Evolutionary conservation across 2,888 invertebrate genomes (phyloP).

Genomic region (Hydriomena furcata): DNA sequence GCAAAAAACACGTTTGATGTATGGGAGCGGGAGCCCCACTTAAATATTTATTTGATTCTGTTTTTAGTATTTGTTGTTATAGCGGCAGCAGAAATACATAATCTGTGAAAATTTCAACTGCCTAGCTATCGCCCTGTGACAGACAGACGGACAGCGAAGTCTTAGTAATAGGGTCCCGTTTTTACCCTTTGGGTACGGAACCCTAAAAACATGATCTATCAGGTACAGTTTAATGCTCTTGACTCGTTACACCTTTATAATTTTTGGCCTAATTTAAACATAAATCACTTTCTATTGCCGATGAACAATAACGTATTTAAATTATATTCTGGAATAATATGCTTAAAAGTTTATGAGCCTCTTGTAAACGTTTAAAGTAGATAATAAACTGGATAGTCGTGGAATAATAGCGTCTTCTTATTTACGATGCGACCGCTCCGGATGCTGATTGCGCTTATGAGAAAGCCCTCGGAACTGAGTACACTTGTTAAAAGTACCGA

Average conservation of each 20-base stretch:
- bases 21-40: too few relatives aligned
- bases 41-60: too few relatives aligned
- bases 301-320: slow-evolving; percentile 25
- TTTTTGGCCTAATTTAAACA: slow-evolving; percentile 21
- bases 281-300: slow-evolving; percentile 23
- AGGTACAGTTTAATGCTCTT: slow-evolving; percentile 14
- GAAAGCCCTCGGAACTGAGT: slow-evolving; percentile 8
- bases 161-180: too few relatives aligned
- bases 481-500: slow-evolving; percentile 19
- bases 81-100: too few relatives aligned
- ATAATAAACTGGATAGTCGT: slow-evolving; percentile 27
- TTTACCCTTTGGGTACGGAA: too few relatives aligned
- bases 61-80: too few relatives aligned
- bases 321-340: slow-evolving; percentile 27
- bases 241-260: slow-evolving; percentile 17
- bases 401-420: slow-evolving; percentile 23
- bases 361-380: slow-evolving; percentile 30
- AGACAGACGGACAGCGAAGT: too few relatives aligned
- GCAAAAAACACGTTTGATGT: too few relatives aligned
- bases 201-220: too few relatives aligned
- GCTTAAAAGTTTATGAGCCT: slow-evolving; percentile 26
- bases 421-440: slow-evolving; percentile 20
- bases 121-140: too few relatives aligned
- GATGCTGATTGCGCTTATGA: slow-evolving; percentile 26
- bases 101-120: too few relatives aligned